phyloP scores from a whole-genome alignment of 2,113 vertebrate species.

The Microcebus jonahi region DNA sequence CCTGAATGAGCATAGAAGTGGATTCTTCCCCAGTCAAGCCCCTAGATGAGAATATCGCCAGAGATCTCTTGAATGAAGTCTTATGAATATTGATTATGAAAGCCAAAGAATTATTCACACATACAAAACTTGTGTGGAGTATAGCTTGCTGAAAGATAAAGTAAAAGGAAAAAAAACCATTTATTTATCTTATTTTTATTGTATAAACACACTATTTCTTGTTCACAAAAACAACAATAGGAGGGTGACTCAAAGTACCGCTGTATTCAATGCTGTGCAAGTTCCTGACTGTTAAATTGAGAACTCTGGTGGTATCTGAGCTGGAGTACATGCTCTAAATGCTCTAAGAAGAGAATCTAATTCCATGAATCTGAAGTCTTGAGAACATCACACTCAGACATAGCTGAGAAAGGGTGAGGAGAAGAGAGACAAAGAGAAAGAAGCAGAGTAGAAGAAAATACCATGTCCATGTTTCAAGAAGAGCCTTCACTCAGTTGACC shows the following conservation, averaged over 20 bases:
- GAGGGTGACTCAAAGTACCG: not conserved
- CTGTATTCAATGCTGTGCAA: not conserved
- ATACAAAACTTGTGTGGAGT: not conserved
- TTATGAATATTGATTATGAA: not conserved
- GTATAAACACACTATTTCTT: not conserved
- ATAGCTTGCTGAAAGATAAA: not conserved
- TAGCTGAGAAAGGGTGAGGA: not conserved
- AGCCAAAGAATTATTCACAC: not conserved
- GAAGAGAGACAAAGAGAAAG: not conserved
- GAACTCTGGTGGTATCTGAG: not conserved
- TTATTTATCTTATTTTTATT: not conserved
- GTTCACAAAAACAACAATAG: not conserved
- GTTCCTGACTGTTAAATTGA: not conserved
- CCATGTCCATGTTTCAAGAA: not conserved
- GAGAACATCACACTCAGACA: fast-evolving
- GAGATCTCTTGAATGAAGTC: not conserved
- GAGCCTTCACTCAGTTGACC: not conserved
- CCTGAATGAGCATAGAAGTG: not conserved
- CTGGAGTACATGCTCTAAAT: not conserved
- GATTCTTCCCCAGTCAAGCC: not conserved
- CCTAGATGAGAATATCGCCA: not conserved
- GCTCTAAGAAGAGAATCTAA: not conserved
- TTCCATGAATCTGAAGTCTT: not conserved
- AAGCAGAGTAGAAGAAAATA: not conserved
- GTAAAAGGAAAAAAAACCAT: not conserved